Percentiles rank a stretch among this genome's conserved stretches.
These are phyloP conservation scores for Synchiropus splendidus DNA, from an alignment of 2,113 vertebrate genomes.

Conservation along the genomic window DNA sequence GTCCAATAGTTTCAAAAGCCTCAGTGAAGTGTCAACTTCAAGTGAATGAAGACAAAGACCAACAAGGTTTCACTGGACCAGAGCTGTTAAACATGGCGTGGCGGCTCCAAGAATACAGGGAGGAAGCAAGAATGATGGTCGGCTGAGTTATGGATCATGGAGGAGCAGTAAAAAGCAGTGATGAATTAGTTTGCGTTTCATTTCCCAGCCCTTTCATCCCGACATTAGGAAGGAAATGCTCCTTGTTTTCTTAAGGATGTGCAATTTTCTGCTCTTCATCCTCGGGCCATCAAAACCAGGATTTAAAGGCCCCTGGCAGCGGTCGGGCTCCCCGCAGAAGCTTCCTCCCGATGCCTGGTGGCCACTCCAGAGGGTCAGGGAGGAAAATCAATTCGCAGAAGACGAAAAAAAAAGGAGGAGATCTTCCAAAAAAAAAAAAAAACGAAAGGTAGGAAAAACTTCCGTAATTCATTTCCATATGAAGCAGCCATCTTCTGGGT, in stretches of 20 bases:
- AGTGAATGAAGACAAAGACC: no score
- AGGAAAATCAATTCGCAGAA: conserved; percentile 73
- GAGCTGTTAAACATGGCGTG: no score
- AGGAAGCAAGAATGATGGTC: conserved; percentile 40
- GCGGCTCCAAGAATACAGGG: no score
- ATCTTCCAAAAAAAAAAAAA: conserved; percentile 37
- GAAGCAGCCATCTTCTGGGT: conserved; percentile 72
- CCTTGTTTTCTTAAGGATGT: conserved; percentile 90
- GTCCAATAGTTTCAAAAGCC: no score
- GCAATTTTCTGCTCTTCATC: conserved; percentile 91
- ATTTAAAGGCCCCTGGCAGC: conserved; percentile 78
- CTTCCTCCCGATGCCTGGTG: conserved; percentile 68
- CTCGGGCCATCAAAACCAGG: conserved; percentile 77
- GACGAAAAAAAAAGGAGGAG: conserved; percentile 35
- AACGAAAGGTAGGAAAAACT: conserved; percentile 52
- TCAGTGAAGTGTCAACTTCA: no score
- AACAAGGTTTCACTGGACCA: no score
- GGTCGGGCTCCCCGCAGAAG: conserved; percentile 76
- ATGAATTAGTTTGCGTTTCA: conserved; percentile 76
- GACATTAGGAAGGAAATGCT: conserved; percentile 86
- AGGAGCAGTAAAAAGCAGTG: conserved; percentile 75
- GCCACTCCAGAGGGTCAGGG: conserved; percentile 65
- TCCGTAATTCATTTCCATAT: conserved; percentile 52
- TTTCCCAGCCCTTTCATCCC: conserved; percentile 56
- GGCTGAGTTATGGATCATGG: conserved; percentile 54